Conservation (phyloP, 35 echinoderm and acorn worm genomes). For the Holothuria glaberrima region DNA sequence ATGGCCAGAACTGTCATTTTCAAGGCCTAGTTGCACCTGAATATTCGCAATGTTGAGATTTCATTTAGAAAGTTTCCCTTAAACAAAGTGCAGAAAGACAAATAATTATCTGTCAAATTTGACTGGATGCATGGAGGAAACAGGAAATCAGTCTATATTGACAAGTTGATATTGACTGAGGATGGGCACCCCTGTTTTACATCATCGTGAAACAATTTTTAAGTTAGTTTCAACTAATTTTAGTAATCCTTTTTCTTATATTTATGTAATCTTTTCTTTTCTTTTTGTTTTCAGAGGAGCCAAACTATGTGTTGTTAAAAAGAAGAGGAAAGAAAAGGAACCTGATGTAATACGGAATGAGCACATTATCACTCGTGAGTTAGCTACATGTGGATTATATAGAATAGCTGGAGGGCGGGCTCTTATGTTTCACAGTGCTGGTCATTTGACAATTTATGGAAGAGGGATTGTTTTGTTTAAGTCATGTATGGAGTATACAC, state of each 20-base stretch:
- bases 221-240: not conserved
- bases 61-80: no score
- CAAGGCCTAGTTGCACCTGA: no score
- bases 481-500: no score
- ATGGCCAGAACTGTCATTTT: no score
- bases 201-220: no score
- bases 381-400: not conserved
- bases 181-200: no score
- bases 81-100: no score
- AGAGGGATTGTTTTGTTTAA: not conserved
- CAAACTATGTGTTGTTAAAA: constrained; percentile 90
- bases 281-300: constrained; percentile 74
- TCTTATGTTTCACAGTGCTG: not conserved
- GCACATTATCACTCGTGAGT: constrained; percentile 93
- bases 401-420: not conserved
- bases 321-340: constrained; percentile 86
- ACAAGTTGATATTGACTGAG: no score
- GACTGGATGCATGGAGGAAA: no score
- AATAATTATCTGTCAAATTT: no score
- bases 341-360: constrained; percentile 79
- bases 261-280: not conserved
- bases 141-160: no score
- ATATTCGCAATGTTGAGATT: no score
- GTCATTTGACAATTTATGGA: not conserved
- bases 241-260: not conserved